phyloP scores from a whole-genome alignment of 1,140 invertebrate genomes.

The Tigriopus japonicus region DNA sequence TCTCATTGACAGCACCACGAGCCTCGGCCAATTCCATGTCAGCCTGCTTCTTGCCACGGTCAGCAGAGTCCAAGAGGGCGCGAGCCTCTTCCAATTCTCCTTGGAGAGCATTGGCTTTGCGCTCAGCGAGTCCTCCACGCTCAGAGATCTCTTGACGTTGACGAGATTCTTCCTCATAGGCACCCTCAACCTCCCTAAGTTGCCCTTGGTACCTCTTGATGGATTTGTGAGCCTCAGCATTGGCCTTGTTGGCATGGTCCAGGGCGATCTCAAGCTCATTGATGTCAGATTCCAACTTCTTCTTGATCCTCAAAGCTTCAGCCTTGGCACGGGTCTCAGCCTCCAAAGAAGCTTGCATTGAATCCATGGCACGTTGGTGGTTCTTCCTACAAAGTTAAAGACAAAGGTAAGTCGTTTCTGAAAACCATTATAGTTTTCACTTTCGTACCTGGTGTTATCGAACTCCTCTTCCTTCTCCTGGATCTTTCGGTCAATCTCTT shows the following conservation, averaged over 20 bases:
- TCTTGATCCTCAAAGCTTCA: slow-evolving; percentile 34
- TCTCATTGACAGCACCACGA: slow-evolving; percentile 90
- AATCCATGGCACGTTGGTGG: slow-evolving; percentile 95
- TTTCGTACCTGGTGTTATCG: slow-evolving; percentile 63
- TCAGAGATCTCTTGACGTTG: slow-evolving; percentile 91
- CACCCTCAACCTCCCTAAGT: slow-evolving; percentile 80
- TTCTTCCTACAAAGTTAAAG: slow-evolving; percentile 55
- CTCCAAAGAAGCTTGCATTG: slow-evolving; percentile 97
- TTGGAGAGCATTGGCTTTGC: slow-evolving; percentile 79
- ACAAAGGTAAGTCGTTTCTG: slow-evolving; percentile 12
- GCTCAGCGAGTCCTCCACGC: slow-evolving; percentile 84
- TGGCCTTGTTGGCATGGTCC: slow-evolving; percentile 29
- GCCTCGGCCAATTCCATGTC: slow-evolving; percentile 91
- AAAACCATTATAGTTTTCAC: slow-evolving; percentile 22
- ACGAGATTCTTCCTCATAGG: slow-evolving; percentile 85
- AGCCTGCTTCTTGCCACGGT: slow-evolving; percentile 78
- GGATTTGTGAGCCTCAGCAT: slow-evolving; percentile 40
- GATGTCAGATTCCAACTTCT: slow-evolving; percentile 37
- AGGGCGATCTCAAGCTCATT: slow-evolving; percentile 36
- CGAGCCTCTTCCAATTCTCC: slow-evolving; percentile 93
- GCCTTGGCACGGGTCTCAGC: slow-evolving; percentile 95
- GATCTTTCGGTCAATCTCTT: slow-evolving; percentile 95
- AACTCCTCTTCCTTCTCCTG: slow-evolving; percentile 99
- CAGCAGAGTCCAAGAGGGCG: slow-evolving; percentile 71
- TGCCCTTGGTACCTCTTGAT: slow-evolving; percentile 75